Conservation (phyloP, 1,140 invertebrate species). For the Pomacea maculata region DNA sequence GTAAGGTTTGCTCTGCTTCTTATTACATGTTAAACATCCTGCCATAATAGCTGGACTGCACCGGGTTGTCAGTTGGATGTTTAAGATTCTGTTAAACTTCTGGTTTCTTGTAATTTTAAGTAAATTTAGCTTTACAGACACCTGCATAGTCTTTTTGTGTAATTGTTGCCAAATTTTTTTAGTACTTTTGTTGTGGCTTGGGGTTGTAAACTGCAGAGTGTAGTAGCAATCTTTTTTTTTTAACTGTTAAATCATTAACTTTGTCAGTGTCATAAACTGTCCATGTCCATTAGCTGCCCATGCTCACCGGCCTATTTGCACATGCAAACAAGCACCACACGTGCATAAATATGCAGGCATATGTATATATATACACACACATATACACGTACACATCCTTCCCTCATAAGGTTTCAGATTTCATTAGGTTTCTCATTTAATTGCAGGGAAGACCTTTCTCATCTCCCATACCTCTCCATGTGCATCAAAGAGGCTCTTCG, state of each 20-base stretch:
- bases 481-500: slow-evolving; percentile 64
- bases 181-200: too few relatives aligned
- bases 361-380: background rate
- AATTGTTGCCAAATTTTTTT: too few relatives aligned
- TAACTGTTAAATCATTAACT: too few relatives aligned
- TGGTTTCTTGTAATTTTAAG: background rate
- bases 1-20: slow-evolving; percentile 18
- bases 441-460: slow-evolving; percentile 49
- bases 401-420: background rate
- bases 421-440: background rate
- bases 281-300: too few relatives aligned
- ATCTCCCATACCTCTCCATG: slow-evolving; percentile 62
- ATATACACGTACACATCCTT: background rate
- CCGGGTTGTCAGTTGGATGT: slow-evolving; percentile 27
- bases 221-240: too few relatives aligned
- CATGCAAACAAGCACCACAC: background rate
- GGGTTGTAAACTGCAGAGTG: too few relatives aligned
- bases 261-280: too few relatives aligned
- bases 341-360: background rate
- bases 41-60: background rate
- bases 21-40: background rate
- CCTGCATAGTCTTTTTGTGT: background rate
- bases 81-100: slow-evolving; percentile 14
- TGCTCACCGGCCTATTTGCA: background rate
- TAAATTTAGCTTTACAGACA: background rate